Conservation (phyloP, 2,888 invertebrate genomes). For the Ochlodes sylvanus region DNA sequence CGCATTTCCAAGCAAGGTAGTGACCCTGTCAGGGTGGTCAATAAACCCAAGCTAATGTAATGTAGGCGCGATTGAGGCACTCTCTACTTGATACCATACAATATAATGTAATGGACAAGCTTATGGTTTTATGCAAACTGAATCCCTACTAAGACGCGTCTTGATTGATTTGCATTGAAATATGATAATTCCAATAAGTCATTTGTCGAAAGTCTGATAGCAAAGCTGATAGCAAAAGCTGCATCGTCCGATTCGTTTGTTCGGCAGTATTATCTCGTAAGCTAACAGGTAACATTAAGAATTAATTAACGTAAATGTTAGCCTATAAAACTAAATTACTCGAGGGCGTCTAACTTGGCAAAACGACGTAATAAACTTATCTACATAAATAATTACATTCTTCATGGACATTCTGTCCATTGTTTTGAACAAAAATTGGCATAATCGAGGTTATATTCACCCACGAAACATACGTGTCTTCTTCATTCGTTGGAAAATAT, state of each 20-base stretch:
- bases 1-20: conserved; percentile 55
- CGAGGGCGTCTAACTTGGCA: background rate
- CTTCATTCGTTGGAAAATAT: conserved; percentile 54
- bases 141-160: background rate
- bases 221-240: background rate
- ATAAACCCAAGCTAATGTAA: conserved; percentile 68
- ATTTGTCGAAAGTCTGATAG: background rate
- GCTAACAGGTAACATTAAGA: background rate
- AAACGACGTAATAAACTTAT: conserved; percentile 20
- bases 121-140: background rate
- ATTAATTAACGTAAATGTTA: conserved; percentile 11
- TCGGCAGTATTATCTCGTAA: background rate
- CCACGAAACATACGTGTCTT: conserved; percentile 71
- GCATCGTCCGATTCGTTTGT: background rate
- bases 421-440: conserved; percentile 61
- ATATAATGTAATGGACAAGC: conserved; percentile 47
- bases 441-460: conserved; percentile 64
- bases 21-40: conserved; percentile 70
- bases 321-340: conserved; percentile 17
- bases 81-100: conserved; percentile 75
- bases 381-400: conserved; percentile 56
- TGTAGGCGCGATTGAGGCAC: conserved; percentile 69
- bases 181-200: background rate
- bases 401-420: conserved; percentile 65
- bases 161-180: background rate